A percentile compares a stretch with the other conserved stretches of the same genome.
These are phyloP conservation scores for Heteromyza rotundicornis DNA, from an alignment of 2,888 invertebrate genomes.

Conservation along the genomic window DNA sequence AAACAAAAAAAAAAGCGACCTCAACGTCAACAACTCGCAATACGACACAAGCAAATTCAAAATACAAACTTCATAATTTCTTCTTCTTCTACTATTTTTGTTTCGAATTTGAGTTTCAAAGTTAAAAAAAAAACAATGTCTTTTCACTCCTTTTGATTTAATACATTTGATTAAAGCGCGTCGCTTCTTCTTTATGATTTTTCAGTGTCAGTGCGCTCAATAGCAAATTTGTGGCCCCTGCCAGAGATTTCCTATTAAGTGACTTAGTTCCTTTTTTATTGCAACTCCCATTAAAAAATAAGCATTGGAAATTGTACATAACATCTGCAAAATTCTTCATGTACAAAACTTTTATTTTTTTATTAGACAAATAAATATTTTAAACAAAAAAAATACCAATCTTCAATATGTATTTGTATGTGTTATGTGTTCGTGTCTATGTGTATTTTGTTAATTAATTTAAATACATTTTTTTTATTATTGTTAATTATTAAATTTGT, in stretches of 20 bases:
- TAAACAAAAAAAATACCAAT: neutral
- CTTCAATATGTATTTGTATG: constrained; percentile 47
- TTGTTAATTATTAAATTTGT: constrained; percentile 16
- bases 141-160: constrained; percentile 24
- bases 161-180: too few relatives aligned
- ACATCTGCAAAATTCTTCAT: too few relatives aligned
- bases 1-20: constrained; percentile 53
- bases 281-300: too few relatives aligned
- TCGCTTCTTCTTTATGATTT: constrained; percentile 11
- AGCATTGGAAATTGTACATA: too few relatives aligned
- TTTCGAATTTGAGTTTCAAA: too few relatives aligned
- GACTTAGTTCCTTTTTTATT: too few relatives aligned
- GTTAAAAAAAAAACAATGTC: constrained; percentile 13
- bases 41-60: too few relatives aligned
- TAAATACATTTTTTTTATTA: constrained; percentile 21
- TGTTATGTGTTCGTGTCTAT: constrained; percentile 63
- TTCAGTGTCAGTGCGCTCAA: too few relatives aligned
- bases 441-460: constrained; percentile 58
- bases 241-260: neutral
- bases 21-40: constrained; percentile 21
- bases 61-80: constrained; percentile 11
- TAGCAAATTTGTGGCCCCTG: neutral
- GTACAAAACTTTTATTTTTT: too few relatives aligned
- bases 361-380: too few relatives aligned
- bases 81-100: constrained; percentile 26